A percentile compares a stretch with the other conserved stretches of the same genome.
Evolutionary conservation across 2,113 vertebrate species (phyloP).

Genomic region (Pangasianodon hypophthalmus): DNA sequence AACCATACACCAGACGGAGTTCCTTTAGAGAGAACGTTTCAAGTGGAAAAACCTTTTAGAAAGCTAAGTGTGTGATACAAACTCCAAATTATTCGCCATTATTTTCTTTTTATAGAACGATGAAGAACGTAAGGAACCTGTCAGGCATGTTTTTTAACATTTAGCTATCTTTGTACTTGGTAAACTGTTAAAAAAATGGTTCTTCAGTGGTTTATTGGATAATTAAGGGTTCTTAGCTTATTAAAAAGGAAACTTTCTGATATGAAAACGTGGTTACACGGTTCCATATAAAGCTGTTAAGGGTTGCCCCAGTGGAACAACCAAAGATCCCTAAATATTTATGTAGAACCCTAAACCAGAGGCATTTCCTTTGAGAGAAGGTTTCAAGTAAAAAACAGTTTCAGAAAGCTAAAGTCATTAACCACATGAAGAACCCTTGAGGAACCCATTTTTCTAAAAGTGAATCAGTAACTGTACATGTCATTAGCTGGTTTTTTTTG

Average conservation of each 20-base stretch:
- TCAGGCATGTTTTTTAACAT: not conserved
- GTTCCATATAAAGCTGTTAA: not conserved
- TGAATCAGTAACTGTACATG: not conserved
- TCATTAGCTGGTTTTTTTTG: constrained; percentile 11
- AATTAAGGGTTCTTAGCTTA: not conserved
- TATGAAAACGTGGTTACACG: not conserved
- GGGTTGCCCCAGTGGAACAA: not conserved
- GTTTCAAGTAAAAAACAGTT: not conserved
- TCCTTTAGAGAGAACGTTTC: not conserved
- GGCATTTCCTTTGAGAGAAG: not conserved
- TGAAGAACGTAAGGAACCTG: not conserved
- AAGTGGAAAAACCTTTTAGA: not conserved
- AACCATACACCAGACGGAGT: not conserved
- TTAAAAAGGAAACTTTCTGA: not conserved
- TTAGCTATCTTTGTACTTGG: not conserved
- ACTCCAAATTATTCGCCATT: not conserved
- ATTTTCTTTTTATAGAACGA: not conserved
- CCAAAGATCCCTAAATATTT: not conserved
- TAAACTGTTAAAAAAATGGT: not conserved
- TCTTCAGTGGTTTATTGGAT: not conserved
- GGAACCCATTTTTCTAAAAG: not conserved
- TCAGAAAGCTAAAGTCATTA: not conserved
- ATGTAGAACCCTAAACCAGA: not conserved
- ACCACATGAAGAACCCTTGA: not conserved
- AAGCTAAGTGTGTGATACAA: not conserved